Evolutionary conservation across 1,140 invertebrate genomes (phyloP), one percentile per base, ranked within the genome.

Genomic region (Drosophila lacteicornis): DNA sequence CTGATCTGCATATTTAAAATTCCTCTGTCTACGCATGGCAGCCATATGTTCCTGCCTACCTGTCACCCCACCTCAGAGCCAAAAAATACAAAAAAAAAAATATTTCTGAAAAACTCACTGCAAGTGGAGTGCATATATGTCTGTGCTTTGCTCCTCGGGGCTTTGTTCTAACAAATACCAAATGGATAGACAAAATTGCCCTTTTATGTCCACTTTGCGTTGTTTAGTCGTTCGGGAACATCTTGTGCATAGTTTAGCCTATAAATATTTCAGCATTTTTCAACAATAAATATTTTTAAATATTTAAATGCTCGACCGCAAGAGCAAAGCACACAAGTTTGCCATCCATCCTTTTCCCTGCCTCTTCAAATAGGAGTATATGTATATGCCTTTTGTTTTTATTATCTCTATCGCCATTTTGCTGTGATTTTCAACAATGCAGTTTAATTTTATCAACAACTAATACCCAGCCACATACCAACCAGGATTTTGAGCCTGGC

Each of bases 261-360:
- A 84, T 84, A 84, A 84, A 84, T 84, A 84, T 84, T 84, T 84
- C 69, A 68, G 33, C 61, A 84, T 84, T 84, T 74, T 84, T 84
- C 81, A 84, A 69, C 81, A 84, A 84, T 85, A 84, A 85, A 84
- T 84, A 84, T 84, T 80, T 84, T 84, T 77, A 84, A 84, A 84
- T 84, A 84, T 84, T 84, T 84, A 84, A 84, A 84, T 84, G 66
- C 51, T 57, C 43, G 74, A 79, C 75, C 75, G 61, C 80, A 82
- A 50, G 76, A 67, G 66, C 69, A 75, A 62, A 60, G 56, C 59
- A 68, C 75, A 82, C 51, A 80, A 75, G 55, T 74, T 60, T 61
- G 59, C 42, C 43, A 47, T 43, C 55, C 19, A 58, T 38, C 45
- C 51, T 13, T 12, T 22, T 17, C 17, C 15, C 47, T 38, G 40